Base-by-base conservation (phyloP, 2,113 vertebrate species). In the Oreochromis tanganicae region DNA sequence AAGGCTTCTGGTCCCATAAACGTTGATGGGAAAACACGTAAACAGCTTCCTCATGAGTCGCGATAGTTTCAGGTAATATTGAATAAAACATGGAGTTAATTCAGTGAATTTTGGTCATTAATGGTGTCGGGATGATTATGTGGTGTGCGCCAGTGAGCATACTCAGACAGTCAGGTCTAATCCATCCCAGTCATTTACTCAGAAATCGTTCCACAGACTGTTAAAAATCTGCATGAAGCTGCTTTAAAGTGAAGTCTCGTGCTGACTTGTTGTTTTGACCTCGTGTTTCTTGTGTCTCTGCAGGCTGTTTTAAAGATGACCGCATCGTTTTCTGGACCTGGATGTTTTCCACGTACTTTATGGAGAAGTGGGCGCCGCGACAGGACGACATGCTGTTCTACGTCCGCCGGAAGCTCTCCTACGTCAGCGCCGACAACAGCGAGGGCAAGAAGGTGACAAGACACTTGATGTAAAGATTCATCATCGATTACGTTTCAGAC, bases 291-390 rank as follows among this genome's bases (percentile, higher is more conserved):
- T 9, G 3, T 52, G 17, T 79, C 11, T 54, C n/a, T 48, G 6
- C 85, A 99, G 99, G 99, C 2, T 98, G 97, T 87, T 98, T 99
- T 93, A 98, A 99, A 94, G 99, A 99, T 88, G 99, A 99, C 94
- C 97, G 99, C 32, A 99, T 99, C 14, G 99, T 98, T 21, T 99
- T 99, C 93, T 99, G 98, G 99, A 99, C 99, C 0, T 99, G 98
- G 98, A 99, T 99, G 98, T 99, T 99, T 92, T 99, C 99, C 29
- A 99, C 98, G 0, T 99, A 99, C 84, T 99, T 99, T 93, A 99
- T 99, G 99, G 99, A 99, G 96, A 98, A 97, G 80, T 97, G 96
- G 96, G 96, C 98, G 0, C 97, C 97, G 0, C 96, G 97, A 4
- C 98, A 99, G 94, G 99, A 99, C 0, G 99, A 99, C 84, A 99